These are phyloP conservation scores for Hirtodrosophila confusa DNA, from an alignment of 2,888 invertebrate genomes.

Conservation along the genomic window DNA sequence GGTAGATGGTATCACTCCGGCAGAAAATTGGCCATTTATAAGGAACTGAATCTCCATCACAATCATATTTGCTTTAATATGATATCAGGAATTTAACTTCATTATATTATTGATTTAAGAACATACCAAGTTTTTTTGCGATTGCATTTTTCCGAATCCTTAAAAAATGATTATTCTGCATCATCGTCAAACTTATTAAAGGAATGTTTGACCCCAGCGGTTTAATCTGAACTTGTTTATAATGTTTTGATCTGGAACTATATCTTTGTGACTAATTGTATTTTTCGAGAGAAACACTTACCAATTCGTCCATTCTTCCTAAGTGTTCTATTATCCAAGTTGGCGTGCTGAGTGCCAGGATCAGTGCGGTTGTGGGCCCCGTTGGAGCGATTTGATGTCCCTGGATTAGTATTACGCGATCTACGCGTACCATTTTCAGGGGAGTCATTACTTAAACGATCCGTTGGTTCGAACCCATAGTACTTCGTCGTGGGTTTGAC, in stretches of 20 bases:
- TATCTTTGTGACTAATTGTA: background rate
- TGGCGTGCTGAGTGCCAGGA: slow-evolving; percentile 1
- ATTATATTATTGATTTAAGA: no score
- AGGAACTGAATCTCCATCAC: background rate
- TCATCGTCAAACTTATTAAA: background rate
- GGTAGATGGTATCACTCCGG: background rate
- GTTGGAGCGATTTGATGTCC: slow-evolving; percentile 2
- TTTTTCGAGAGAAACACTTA: background rate
- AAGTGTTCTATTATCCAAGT: slow-evolving; percentile 1
- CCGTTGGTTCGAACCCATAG: slow-evolving; percentile 9
- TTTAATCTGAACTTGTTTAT: slow-evolving; percentile 7
- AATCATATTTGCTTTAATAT: slow-evolving; percentile 1
- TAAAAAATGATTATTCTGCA: background rate
- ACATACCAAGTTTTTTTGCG: background rate
- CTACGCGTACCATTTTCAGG: slow-evolving; percentile 21
- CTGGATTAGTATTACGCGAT: slow-evolving; percentile 3
- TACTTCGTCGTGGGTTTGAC: slow-evolving; percentile 10
- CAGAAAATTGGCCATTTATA: background rate
- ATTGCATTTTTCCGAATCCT: background rate
- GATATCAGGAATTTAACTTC: background rate
- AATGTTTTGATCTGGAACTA: slow-evolving; percentile 8
- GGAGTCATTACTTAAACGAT: slow-evolving; percentile 8
- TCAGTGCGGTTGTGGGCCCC: slow-evolving; percentile 8
- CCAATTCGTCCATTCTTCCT: slow-evolving; percentile 16
- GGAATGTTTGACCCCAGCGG: slow-evolving; percentile 7